Evolutionary conservation across 2,113 vertebrate genomes (phyloP).

Genomic region (Camelus bactrianus): DNA sequence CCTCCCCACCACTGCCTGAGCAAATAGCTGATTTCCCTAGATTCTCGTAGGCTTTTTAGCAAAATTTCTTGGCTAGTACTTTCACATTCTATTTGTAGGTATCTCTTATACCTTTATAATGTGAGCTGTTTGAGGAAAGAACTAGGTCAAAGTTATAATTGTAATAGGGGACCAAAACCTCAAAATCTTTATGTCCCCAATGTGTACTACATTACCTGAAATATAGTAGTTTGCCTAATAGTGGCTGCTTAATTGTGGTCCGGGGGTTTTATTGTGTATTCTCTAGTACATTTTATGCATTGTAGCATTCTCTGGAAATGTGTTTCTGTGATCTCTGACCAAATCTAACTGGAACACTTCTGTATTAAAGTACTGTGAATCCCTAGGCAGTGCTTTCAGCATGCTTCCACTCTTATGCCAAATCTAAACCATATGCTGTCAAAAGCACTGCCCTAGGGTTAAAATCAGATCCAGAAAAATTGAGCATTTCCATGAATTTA

Average conservation of each 20-base stretch:
- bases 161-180: slow-evolving; percentile 42
- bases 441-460: slow-evolving; percentile 24
- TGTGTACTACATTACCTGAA: slow-evolving; percentile 46
- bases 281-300: slow-evolving; percentile 27
- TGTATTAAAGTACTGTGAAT: slow-evolving; percentile 55
- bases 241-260: neutral
- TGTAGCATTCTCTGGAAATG: slow-evolving; percentile 57
- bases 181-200: slow-evolving; percentile 24
- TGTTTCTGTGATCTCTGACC: slow-evolving; percentile 60
- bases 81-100: slow-evolving; percentile 42
- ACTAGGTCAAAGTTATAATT: slow-evolving; percentile 58
- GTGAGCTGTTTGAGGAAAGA: slow-evolving; percentile 43
- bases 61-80: slow-evolving; percentile 1
- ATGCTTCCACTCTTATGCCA: slow-evolving; percentile 51
- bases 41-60: neutral
- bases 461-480: slow-evolving; percentile 57
- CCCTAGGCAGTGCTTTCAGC: slow-evolving; percentile 58
- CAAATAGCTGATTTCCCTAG: slow-evolving; percentile 44
- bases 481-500: slow-evolving; percentile 60
- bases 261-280: neutral
- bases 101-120: slow-evolving; percentile 7
- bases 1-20: neutral
- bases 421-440: slow-evolving; percentile 64
- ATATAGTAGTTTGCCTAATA: slow-evolving; percentile 44
- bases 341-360: slow-evolving; percentile 61